Base-by-base conservation (phyloP, 2,888 invertebrate species). In the Eupithecia insigniata region DNA sequence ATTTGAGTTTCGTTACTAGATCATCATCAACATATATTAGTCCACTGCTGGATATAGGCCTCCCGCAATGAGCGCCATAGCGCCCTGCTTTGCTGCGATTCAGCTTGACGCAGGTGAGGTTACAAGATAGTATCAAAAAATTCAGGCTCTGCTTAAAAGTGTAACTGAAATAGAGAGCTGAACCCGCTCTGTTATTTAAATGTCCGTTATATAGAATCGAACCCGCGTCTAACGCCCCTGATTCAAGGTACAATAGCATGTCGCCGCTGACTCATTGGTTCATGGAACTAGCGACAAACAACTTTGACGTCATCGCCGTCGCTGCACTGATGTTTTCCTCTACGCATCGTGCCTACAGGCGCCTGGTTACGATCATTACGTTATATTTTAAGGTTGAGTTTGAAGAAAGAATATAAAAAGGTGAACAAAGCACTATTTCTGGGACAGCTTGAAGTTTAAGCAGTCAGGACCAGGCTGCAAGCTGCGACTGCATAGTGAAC, bases 211-310 rank as follows among this genome's bases (percentile, higher is more conserved):
- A 55, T 22, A 26, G 26, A 26, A 55, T 55, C 26, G 55, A 55
- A 55, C 55, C 55, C 55, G 55, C 14, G 26, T 26, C 26, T 26
- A 26, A 55, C 22, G 51, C 55, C n/a, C 18, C 32, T 61, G 18
- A 62, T 34, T n/a, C 32, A 34, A n/a, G 34, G 18, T 34, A 14
- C 64, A n/a, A 64, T 62, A 36, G 34, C 22, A 73, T 60, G 58
- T 46, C 39, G 26, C 16, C 60, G 60, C 68, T 72, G 75, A 75
- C 28, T 75, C 71, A 77, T 64, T 64, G 67, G 69, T 74, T 74
- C 74, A 36, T 69, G 69, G 74, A 76, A 72, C 32, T 60, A 60
- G 60, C 72, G 72, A 70, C 74, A 66, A 75, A 75, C 74, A 70
- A 70, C n/a, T 67, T 46, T 72, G 69, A 64, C 70, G 70, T 34